Base-by-base conservation (phyloP, 2,888 invertebrate species). In the Papilio gigon region DNA sequence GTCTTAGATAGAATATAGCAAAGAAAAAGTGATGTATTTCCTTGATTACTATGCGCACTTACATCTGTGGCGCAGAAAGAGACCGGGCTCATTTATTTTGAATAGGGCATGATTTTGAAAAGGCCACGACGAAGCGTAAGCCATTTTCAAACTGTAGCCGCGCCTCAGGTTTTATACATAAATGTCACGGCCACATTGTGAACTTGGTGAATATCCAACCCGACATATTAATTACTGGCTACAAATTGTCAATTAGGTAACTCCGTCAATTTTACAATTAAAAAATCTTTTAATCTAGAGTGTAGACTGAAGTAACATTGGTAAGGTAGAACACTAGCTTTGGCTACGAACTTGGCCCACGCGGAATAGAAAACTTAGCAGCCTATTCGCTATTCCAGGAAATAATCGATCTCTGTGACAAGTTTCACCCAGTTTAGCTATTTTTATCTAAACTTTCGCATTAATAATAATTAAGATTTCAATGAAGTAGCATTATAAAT, bases 71-170 rank as follows among this genome's bases (percentile, higher is more conserved):
- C 25, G 25, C 58, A 35, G 42, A 65, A 65, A 65, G 59, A 44
- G 59, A 44, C 59, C 44, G 25, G 65, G 58, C 65, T 65, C 59
- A 65, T 65, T 65, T 59, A 65, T 65, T 65, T 65, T 65, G 65
- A 65, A 65, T 59, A 44, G 65, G 40, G 12, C 33, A 65, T 65
- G 65, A 65, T 65, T 59, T 59, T 58, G 44, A 65, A 65, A 65
- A 44, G 59, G 59, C 44, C 59, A 17, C 20, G 58, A 20, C 30
- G 27, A 22, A 58, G 65, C 65, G 44, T 65, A 58, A 44, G 44
- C 59, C 58, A 44, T 59, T 44, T 65, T 59, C 25, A 65, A 33
- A 65, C 65, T 59, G 65, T 65, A 59, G 42, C 40, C 20, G 65
- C 42, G 40, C 20, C 56, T n/a, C 30, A 42, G 40, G 58, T 35